These are phyloP conservation scores for Actinostola sp. DNA, from an alignment of 92 coral and sea anemone species.

Conservation along the genomic window DNA sequence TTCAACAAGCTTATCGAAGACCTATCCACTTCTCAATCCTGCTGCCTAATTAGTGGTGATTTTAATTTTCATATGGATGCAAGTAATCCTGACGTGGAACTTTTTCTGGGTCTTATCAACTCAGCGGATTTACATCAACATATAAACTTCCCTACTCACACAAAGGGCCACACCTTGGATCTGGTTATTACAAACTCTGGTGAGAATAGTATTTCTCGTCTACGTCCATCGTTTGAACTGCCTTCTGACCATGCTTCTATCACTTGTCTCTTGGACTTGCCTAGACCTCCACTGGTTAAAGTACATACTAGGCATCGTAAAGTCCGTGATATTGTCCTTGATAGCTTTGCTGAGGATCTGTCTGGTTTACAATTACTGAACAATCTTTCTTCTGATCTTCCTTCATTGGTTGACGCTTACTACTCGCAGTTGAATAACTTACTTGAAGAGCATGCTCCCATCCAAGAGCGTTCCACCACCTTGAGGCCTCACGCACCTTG, in stretches of 20 bases:
- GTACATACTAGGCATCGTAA: no score
- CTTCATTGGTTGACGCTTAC: no score
- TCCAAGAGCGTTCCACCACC: slow-evolving; percentile 10
- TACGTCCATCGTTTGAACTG: neutral
- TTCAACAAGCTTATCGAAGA: slow-evolving; percentile 19
- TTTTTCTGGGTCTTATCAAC: neutral
- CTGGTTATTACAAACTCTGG: neutral
- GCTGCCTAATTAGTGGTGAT: slow-evolving; percentile 31
- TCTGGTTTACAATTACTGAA: no score
- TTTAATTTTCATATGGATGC: slow-evolving; percentile 31
- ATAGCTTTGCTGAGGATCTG: no score
- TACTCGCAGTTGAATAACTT: slow-evolving; percentile 7
- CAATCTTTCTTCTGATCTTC: no score
- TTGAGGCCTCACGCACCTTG: slow-evolving; percentile 30
- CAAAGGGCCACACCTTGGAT: slow-evolving; percentile 32
- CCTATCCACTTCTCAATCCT: slow-evolving; percentile 5
- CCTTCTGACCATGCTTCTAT: slow-evolving; percentile 25
- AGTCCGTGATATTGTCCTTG: no score
- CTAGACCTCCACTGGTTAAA: no score
- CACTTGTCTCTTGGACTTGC: slow-evolving; percentile 13
- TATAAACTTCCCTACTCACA: slow-evolving; percentile 15
- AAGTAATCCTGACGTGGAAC: slow-evolving; percentile 15
- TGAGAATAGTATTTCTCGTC: neutral
- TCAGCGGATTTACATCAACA: slow-evolving; percentile 34
- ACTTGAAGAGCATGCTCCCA: slow-evolving; percentile 22